Conservation (phyloP, 2,888 invertebrate species). For the Rhagonycha fulva region DNA sequence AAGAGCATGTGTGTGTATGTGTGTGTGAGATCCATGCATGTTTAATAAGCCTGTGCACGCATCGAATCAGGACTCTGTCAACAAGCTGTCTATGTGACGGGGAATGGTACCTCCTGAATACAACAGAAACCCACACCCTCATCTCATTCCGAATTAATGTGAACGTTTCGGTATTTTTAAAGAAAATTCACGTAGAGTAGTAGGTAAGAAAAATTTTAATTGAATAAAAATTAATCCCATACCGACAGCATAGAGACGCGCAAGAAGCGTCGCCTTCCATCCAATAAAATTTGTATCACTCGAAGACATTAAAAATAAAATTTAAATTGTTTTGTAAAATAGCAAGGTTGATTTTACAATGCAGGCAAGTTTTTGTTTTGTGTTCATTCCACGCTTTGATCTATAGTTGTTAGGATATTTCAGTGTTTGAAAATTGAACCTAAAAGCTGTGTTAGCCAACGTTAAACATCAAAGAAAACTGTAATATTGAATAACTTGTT, state of each 20-base stretch:
- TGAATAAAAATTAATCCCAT: neutral
- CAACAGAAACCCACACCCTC: constrained; percentile 9
- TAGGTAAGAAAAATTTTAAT: neutral
- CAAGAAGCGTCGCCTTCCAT: neutral
- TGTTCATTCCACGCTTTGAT: constrained; percentile 26
- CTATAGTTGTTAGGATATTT: constrained; percentile 27
- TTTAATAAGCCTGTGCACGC: constrained; percentile 41
- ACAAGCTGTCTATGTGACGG: constrained; percentile 32
- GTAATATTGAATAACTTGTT: constrained; percentile 53
- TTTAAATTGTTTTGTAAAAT: neutral
- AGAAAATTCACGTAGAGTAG: neutral
- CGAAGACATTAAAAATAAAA: neutral
- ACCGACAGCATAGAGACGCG: neutral
- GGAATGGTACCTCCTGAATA: constrained; percentile 15
- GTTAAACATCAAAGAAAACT: constrained; percentile 47
- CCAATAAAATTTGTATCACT: neutral
- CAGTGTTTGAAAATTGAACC: constrained; percentile 40
- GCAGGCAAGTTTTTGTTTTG: constrained; percentile 20
- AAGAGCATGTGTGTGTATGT: constrained; percentile 20
- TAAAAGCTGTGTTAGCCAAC: constrained; percentile 43
- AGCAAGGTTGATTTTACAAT: constrained; percentile 12
- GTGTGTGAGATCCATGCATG: constrained; percentile 37
- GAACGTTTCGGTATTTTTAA: constrained; percentile 8
- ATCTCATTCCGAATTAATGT: constrained; percentile 17
- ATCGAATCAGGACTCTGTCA: constrained; percentile 39